These are phyloP conservation scores for Mus spicilegus DNA, from an alignment of 2,113 vertebrate genomes.

Conservation along the genomic window DNA sequence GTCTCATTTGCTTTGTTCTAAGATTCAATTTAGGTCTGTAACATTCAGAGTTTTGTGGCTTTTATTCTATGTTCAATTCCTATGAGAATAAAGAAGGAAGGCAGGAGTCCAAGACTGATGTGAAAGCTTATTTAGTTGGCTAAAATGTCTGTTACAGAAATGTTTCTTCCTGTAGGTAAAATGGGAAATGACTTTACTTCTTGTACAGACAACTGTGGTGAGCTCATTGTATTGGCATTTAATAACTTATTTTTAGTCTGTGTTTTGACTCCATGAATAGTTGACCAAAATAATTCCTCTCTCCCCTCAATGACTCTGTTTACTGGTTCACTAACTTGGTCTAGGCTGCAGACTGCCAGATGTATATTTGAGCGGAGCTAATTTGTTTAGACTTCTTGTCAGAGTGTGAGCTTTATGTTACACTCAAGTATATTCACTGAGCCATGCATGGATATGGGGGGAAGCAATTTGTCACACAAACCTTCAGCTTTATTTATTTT, in stretches of 20 bases:
- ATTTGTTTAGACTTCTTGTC: conserved; percentile 73
- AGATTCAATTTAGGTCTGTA: background rate
- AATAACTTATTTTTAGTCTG: conserved; percentile 63
- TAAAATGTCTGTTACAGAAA: conserved; percentile 66
- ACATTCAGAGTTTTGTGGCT: conserved; percentile 6
- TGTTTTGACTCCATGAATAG: conserved; percentile 57
- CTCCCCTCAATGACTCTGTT: conserved; percentile 3
- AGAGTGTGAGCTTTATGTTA: conserved; percentile 57
- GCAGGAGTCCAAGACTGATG: background rate
- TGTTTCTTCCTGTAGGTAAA: conserved; percentile 57
- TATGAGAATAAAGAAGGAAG: conserved; percentile 43
- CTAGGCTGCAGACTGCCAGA: background rate
- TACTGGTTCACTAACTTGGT: conserved; percentile 47
- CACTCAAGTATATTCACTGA: conserved; percentile 70
- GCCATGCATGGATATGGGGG: conserved; percentile 8
- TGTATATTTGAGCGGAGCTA: conserved; percentile 70
- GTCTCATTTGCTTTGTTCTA: conserved; percentile 46
- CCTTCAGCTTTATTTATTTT: conserved; percentile 69
- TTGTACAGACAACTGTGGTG: conserved; percentile 37
- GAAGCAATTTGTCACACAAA: conserved; percentile 56
- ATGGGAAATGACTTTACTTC: conserved; percentile 49
- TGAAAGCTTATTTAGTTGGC: conserved; percentile 24
- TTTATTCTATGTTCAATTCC: conserved; percentile 28
- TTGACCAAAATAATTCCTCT: conserved; percentile 65
- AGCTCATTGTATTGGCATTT: conserved; percentile 63